Evolutionary conservation across 1,140 invertebrate genomes (phyloP).

Genomic region (Neodiprion pinetum): DNA sequence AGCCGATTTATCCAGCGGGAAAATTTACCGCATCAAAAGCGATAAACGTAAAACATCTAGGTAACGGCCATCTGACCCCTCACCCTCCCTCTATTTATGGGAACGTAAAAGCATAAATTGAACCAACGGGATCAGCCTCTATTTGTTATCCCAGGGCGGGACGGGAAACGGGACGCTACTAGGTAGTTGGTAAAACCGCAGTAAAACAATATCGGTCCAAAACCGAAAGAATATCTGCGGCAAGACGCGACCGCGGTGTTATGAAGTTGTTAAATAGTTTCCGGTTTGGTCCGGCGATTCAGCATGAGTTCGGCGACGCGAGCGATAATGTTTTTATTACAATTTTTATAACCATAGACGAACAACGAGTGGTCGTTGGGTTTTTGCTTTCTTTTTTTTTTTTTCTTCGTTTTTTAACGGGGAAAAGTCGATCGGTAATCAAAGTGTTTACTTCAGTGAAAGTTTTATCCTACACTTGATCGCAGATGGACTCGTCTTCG

Average conservation of each 20-base stretch:
- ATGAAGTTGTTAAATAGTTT: too few species aligned
- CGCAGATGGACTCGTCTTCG: slow-evolving; percentile 34
- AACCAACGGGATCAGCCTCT: background rate
- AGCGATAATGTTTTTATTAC: too few species aligned
- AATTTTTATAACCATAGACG: too few species aligned
- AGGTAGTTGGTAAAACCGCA: background rate
- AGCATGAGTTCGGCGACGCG: too few species aligned
- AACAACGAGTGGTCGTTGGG: too few species aligned
- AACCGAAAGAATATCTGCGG: too few species aligned
- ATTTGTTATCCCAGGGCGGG: background rate
- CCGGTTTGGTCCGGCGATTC: too few species aligned
- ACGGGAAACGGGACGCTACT: too few species aligned
- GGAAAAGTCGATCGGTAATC: background rate
- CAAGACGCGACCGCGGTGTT: too few species aligned
- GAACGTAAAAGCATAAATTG: slow-evolving; percentile 5
- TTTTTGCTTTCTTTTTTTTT: too few species aligned
- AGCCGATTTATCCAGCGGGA: background rate
- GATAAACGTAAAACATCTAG: background rate
- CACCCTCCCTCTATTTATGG: background rate
- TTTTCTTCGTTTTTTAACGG: background rate
- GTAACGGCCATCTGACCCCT: background rate
- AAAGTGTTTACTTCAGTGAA: background rate
- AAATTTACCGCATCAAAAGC: slow-evolving; percentile 1
- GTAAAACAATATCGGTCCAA: background rate
- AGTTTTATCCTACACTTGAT: too few species aligned